phyloP scores from a whole-genome alignment of 1,140 invertebrate species.

The Lysiphlebus fabarum region DNA sequence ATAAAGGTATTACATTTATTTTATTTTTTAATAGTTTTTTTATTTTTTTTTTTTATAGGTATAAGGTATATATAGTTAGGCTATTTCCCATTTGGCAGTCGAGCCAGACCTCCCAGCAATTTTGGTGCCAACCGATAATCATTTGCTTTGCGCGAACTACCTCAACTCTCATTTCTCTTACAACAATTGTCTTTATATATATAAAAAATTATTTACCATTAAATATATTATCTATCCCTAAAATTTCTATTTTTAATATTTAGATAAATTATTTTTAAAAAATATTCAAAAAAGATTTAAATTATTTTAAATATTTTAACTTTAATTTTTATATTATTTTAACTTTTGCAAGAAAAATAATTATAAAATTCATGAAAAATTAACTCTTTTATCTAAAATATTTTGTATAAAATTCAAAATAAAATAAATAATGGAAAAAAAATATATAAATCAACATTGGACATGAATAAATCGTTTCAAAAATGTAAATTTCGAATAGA shows the following conservation, averaged over 20 bases:
- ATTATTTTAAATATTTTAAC: no score
- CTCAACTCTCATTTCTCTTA: constrained; percentile 20
- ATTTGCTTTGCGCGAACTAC: constrained; percentile 41
- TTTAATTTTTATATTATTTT: no score
- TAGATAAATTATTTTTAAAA: no score
- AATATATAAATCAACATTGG: not conserved
- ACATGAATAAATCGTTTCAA: no score
- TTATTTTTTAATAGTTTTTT: constrained; percentile 3
- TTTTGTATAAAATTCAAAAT: no score
- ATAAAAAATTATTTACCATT: not conserved
- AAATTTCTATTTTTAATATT: no score
- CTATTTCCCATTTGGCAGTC: constrained; percentile 48
- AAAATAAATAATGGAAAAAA: not conserved
- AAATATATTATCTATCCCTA: no score
- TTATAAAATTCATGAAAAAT: constrained; percentile 43
- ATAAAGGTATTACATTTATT: constrained; percentile 7
- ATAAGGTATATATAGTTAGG: constrained; percentile 29
- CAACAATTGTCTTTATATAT: not conserved
- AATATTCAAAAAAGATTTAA: no score
- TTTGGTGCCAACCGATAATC: constrained; percentile 49
- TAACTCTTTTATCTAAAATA: no score
- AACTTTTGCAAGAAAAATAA: no score
- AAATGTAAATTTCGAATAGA: no score
- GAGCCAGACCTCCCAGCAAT: constrained; percentile 45
- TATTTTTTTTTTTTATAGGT: not conserved